These are phyloP conservation scores for Petroica traversi DNA, from an alignment of 2,113 vertebrate species.

Conservation along the genomic window DNA sequence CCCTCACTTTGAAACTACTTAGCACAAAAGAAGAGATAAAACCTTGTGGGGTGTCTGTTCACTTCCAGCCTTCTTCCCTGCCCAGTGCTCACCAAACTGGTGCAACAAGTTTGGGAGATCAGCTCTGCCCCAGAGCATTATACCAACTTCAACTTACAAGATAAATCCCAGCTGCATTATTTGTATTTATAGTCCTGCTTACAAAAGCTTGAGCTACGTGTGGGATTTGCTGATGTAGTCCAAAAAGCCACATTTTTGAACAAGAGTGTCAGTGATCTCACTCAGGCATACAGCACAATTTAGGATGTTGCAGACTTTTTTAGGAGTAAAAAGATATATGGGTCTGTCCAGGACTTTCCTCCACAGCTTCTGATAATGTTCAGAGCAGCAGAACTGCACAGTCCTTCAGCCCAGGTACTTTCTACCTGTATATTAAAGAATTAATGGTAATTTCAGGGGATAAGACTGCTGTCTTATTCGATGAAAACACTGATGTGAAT, in stretches of 20 bases:
- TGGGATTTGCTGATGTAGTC: conserved; percentile 52
- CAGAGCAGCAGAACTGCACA: neutral
- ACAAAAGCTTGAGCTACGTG: conserved; percentile 49
- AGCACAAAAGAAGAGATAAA: neutral
- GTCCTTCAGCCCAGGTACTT: neutral
- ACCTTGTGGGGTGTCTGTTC: neutral
- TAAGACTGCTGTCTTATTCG: neutral
- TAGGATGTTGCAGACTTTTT: conserved; percentile 12
- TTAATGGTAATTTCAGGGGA: neutral
- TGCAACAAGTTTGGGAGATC: conserved; percentile 32
- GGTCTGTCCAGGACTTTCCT: neutral
- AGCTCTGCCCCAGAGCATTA: conserved; percentile 38
- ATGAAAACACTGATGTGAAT: neutral
- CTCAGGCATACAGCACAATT: neutral
- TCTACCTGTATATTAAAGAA: neutral
- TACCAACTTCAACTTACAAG: neutral
- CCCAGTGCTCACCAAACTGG: neutral
- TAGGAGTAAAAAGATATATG: neutral
- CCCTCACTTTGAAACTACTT: neutral
- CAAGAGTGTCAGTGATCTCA: conserved; percentile 19
- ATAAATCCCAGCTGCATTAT: conserved; percentile 61
- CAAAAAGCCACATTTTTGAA: conserved; percentile 63
- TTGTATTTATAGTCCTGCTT: conserved; percentile 66
- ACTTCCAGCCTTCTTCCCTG: neutral
- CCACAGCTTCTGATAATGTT: neutral